A percentile compares a stretch with the other conserved stretches of the same genome.
These are phyloP conservation scores for Danio albolineatus DNA, from an alignment of 2,797 vertebrate genomes.

Conservation along the genomic window DNA sequence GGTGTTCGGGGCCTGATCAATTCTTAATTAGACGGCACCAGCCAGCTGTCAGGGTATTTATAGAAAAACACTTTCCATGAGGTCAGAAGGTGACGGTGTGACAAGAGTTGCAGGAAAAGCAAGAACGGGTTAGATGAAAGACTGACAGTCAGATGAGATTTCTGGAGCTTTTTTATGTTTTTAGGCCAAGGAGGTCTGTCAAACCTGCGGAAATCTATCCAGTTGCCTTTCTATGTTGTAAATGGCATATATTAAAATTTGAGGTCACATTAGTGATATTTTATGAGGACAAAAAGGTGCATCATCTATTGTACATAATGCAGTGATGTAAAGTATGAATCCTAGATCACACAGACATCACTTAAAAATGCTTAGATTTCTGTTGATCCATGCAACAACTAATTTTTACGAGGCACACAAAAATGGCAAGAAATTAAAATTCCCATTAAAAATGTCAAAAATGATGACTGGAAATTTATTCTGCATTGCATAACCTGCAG, in stretches of 20 bases:
- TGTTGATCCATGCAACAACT: neutral
- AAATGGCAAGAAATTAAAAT: too few species aligned
- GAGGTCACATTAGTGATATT: neutral
- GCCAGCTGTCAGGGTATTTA: constrained; percentile 62
- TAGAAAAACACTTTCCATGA: constrained; percentile 57
- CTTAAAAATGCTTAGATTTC: neutral
- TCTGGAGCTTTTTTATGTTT: neutral
- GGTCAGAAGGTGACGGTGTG: constrained; percentile 64
- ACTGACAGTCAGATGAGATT: neutral
- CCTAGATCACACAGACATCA: neutral
- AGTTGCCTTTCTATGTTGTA: neutral
- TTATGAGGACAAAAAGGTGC: neutral
- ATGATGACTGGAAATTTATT: too few species aligned
- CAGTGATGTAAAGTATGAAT: neutral
- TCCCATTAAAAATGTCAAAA: too few species aligned
- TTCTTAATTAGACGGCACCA: constrained; percentile 63
- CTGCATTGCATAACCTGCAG: too few species aligned
- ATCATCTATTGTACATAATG: neutral
- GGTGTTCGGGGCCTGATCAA: constrained; percentile 61
- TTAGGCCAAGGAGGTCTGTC: neutral
- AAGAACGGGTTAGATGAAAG: constrained; percentile 14
- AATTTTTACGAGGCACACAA: too few species aligned
- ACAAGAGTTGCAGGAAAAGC: constrained; percentile 60
- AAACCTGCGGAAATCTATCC: neutral
- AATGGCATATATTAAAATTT: neutral